Base-by-base conservation (phyloP, 2,888 invertebrate genomes). In the Apodemia mormo region DNA sequence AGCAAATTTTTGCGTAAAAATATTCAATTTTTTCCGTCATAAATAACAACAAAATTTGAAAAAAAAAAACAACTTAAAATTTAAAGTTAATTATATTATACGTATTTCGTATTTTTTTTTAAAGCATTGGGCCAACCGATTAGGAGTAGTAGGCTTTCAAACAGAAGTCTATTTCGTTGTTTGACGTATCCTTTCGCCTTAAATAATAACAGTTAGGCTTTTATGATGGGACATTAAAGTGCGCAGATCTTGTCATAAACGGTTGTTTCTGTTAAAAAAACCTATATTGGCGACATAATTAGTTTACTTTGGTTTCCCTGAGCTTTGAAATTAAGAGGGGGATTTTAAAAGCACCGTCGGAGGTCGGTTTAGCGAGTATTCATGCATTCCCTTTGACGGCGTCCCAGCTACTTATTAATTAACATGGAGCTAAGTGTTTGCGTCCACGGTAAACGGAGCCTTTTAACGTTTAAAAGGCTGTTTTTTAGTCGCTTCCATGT, bases 331-430 rank as follows among this genome's bases (percentile, higher is more conserved):
- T 88, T 88, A 88, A 87, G 87, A 82, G 87, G 86, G 89, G 88
- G 85, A 85, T 90, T 92, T 92, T 92, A 90, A 93, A 92, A 92
- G 91, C 92, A 78, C 84, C 85, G 86, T 81, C 81, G 82, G 87
- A 87, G 88, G 87, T 87, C 82, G 87, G 85, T 85, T 86, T 82
- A 80, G 82, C 81, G 90, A 92, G 92, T 92, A 92, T 91, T 93
- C 93, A 92, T 89, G 88, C 90, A 93, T 93, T 94, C 94, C 88
- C 93, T 93, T 94, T 94, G 92, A 92, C 89, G 88, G 80, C 85
- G 90, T 87, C 85, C 83, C 84, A 83, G 90, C 92, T 92, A 92
- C 92, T 92, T 93, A 92, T 86, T 92, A 93, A 93, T 93, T 93
- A 93, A 92, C 86, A 85, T 84, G 86, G 82, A 86, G 88, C 87